These are phyloP conservation scores for Penelope pileata DNA, from an alignment of 2,113 vertebrate species.

Conservation along the genomic window DNA sequence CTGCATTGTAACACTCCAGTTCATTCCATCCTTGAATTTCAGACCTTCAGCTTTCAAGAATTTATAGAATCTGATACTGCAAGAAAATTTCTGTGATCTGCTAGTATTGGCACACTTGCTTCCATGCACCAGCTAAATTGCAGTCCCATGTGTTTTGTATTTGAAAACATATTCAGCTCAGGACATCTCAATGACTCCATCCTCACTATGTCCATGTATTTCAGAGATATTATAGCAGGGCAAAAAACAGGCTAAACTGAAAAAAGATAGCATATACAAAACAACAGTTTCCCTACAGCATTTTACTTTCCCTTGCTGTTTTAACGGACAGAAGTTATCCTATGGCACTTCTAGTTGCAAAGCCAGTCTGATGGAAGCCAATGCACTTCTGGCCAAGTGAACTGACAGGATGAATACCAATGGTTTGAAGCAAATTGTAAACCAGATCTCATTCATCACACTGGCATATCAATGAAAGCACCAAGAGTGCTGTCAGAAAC, in stretches of 20 bases:
- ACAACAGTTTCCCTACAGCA: neutral
- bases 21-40: neutral
- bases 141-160: neutral
- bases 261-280: neutral
- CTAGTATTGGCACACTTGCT: rapidly evolving
- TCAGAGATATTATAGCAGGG: neutral
- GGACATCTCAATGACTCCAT: neutral
- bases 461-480: neutral
- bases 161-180: neutral
- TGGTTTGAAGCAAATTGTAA: neutral
- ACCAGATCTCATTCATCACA: neutral
- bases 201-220: neutral
- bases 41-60: neutral
- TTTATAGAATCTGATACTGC: neutral
- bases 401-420: neutral
- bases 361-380: neutral
- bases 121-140: neutral
- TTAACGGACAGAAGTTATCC: neutral
- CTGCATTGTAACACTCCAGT: rapidly evolving
- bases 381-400: neutral
- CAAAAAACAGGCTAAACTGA: neutral
- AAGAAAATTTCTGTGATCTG: neutral
- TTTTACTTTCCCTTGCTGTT: neutral
- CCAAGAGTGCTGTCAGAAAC: neutral
- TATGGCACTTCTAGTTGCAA: neutral